Evolutionary conservation across 2,888 invertebrate species (phyloP), one percentile per base, ranked within the genome.

Genomic region (Habroteleia sp.): DNA sequence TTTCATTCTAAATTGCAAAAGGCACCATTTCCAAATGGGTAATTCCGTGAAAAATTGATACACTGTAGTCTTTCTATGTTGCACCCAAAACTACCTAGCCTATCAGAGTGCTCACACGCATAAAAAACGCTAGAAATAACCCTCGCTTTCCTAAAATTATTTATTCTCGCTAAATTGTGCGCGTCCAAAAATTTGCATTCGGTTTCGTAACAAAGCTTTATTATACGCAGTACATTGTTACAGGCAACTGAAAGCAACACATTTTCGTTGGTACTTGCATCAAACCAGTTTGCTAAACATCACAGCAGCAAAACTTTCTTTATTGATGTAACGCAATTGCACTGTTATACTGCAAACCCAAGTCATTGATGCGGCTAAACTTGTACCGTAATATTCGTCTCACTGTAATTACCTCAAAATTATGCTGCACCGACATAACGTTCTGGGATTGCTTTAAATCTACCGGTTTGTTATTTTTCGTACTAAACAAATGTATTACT

Each of bases 251-350:
- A 39, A 50, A 31, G 23, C 31, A 48, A 14, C 41, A 63, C 31
- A 39, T 63, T 8, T 17, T 29, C 20, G n/a, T 31, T 6, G 35
- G 6, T 41, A 13, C 7, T 13, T 42, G 8, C 8, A 17, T 1
- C 2, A 23, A 25, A 7, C 13, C 11, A 27, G 35, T 46, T 46
- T 48, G 23, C 31, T 5, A 27, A 48, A 25, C 29, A 48, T 39
- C 41, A 41, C 31, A 62, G 23, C 41, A 31, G n/a, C 50, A 13
- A 62, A 63, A 63, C 62, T 63, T 63, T 50, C 62, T 63, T 41
- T 41, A 63, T 63, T 50, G 41, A 50, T 50, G 50, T 50, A 50
- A 63, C 8, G 41, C 39, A 23, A 44, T 63, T 41, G 48, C 25
- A 50, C 11, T 11, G 50, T 39, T 31, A 4, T 20, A 23, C 10